Percentiles rank a stretch among this genome's conserved stretches.
phyloP scores from a whole-genome alignment of 1,140 invertebrate species.

The Nylanderia fulva region DNA sequence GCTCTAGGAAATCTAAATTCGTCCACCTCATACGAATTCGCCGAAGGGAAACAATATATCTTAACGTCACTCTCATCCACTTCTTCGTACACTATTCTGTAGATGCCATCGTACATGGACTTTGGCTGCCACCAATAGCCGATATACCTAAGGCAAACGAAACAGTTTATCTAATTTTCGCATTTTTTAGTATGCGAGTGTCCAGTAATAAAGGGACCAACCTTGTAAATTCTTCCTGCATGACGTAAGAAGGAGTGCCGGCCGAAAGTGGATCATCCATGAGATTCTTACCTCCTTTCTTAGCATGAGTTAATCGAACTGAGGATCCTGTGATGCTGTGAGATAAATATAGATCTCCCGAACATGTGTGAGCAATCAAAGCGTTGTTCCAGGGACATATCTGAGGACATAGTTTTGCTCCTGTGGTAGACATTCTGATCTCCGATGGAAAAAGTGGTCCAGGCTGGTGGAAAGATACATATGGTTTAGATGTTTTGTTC shows the following conservation, averaged over 20 bases:
- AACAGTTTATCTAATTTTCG: background rate
- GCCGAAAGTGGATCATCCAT: slow-evolving; percentile 94
- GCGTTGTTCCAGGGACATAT: slow-evolving; percentile 96
- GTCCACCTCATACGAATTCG: slow-evolving; percentile 92
- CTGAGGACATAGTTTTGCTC: slow-evolving; percentile 94
- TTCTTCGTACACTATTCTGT: slow-evolving; percentile 97
- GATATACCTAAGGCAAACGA: slow-evolving; percentile 89
- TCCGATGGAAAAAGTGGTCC: slow-evolving; percentile 90
- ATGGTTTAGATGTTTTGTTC: slow-evolving; percentile 45
- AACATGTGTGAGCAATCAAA: slow-evolving; percentile 95
- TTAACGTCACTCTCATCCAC: slow-evolving; percentile 98
- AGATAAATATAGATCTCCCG: slow-evolving; percentile 96
- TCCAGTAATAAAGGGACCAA: slow-evolving; percentile 49
- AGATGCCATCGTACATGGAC: slow-evolving; percentile 89
- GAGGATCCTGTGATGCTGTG: slow-evolving; percentile 91
- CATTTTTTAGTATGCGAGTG: background rate
- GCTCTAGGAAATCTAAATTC: slow-evolving; percentile 97
- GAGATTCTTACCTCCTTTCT: slow-evolving; percentile 90
- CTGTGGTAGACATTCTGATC: slow-evolving; percentile 88
- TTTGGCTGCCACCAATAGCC: slow-evolving; percentile 99
- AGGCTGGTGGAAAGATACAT: slow-evolving; percentile 83
- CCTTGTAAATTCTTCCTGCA: slow-evolving; percentile 98
- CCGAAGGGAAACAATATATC: slow-evolving; percentile 94
- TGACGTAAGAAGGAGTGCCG: slow-evolving; percentile 98
- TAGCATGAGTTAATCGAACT: slow-evolving; percentile 93